Conservation (phyloP, 1,140 invertebrate species). For the Polyergus mexicanus region DNA sequence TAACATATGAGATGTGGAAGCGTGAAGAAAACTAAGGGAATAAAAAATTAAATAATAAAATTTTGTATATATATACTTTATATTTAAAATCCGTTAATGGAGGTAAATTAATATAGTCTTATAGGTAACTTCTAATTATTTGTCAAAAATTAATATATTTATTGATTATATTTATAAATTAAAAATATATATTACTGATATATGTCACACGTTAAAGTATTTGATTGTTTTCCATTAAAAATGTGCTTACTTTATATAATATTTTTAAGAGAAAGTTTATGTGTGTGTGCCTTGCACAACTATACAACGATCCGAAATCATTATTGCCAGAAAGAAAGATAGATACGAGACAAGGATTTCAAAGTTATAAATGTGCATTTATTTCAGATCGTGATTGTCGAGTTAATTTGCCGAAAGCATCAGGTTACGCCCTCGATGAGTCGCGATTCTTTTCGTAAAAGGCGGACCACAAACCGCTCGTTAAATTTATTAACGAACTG, state of each 20-base stretch:
- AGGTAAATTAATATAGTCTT: background rate
- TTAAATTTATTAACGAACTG: slow-evolving; percentile 41
- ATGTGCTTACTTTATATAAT: background rate
- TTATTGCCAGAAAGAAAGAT: background rate
- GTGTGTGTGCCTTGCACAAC: background rate
- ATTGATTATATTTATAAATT: no score
- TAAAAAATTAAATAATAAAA: slow-evolving; percentile 1
- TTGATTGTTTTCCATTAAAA: background rate
- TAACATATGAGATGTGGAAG: background rate
- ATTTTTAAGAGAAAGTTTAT: background rate
- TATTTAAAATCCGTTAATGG: background rate
- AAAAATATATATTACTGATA: no score
- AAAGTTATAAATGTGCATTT: slow-evolving; percentile 26
- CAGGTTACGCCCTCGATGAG: slow-evolving; percentile 31
- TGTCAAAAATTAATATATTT: background rate
- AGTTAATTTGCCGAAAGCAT: slow-evolving; percentile 38
- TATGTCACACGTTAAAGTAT: background rate
- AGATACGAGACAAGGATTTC: background rate
- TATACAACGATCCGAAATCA: background rate
- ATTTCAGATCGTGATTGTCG: background rate
- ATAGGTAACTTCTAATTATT: background rate
- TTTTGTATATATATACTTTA: background rate
- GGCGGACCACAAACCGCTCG: background rate
- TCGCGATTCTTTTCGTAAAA: slow-evolving; percentile 48
- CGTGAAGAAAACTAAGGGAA: background rate